These are phyloP conservation scores for Camptogramma bilineatum DNA, from an alignment of 2,888 invertebrate genomes.

Conservation along the genomic window DNA sequence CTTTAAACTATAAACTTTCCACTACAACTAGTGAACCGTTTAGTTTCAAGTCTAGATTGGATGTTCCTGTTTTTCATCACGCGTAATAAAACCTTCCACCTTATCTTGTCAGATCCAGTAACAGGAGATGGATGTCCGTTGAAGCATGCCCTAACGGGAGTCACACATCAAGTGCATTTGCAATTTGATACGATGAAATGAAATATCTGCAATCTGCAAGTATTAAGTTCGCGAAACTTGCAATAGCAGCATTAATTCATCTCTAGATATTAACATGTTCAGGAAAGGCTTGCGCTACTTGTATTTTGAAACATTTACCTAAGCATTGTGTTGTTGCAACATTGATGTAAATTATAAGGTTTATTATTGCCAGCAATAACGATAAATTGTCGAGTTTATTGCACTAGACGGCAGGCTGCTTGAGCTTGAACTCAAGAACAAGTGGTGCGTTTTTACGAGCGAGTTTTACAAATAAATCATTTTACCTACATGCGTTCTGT, in stretches of 20 bases:
- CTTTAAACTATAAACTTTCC: slow-evolving; percentile 7
- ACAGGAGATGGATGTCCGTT: slow-evolving; percentile 70
- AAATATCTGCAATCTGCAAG: slow-evolving; percentile 57
- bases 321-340: slow-evolving; percentile 36
- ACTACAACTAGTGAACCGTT: slow-evolving; percentile 12
- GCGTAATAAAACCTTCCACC: slow-evolving; percentile 31
- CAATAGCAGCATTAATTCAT: slow-evolving; percentile 23
- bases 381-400: slow-evolving; percentile 71
- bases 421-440: slow-evolving; percentile 61
- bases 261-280: not conserved
- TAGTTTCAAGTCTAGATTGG: slow-evolving; percentile 20
- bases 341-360: slow-evolving; percentile 58
- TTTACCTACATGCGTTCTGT: slow-evolving; percentile 55
- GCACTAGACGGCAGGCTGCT: slow-evolving; percentile 53
- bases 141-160: slow-evolving; percentile 77
- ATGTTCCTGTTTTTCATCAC: slow-evolving; percentile 26
- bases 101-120: slow-evolving; percentile 55
- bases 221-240: slow-evolving; percentile 41
- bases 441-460: slow-evolving; percentile 68
- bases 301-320: slow-evolving; percentile 24
- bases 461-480: slow-evolving; percentile 67
- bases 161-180: slow-evolving; percentile 73
- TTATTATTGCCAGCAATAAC: slow-evolving; percentile 61
- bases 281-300: slow-evolving; percentile 2
- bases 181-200: slow-evolving; percentile 72